Percentiles rank a stretch among this genome's conserved stretches.
phyloP scores from a whole-genome alignment of 2,113 vertebrate genomes.

The Cettia cetti region DNA sequence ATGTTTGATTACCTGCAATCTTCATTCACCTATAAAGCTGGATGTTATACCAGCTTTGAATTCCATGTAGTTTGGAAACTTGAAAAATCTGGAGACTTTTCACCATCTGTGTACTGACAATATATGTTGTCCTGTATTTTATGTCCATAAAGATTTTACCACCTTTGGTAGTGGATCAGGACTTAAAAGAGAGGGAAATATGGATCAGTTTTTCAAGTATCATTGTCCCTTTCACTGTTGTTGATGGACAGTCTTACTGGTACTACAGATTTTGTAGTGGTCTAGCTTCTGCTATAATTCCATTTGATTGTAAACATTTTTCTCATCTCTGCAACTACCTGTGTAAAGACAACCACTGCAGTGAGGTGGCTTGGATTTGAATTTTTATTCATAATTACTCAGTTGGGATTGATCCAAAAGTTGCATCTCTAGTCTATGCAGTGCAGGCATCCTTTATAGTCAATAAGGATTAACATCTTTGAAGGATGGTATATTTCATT shows the following conservation, averaged over 20 bases:
- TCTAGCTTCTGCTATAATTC: not conserved
- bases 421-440: not conserved
- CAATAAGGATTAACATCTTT: not conserved
- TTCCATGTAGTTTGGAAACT: not conserved
- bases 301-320: not conserved
- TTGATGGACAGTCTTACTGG: not conserved
- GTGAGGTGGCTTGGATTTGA: not conserved
- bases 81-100: not conserved
- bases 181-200: not conserved
- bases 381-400: not conserved
- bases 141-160: not conserved
- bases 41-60: not conserved
- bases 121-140: not conserved
- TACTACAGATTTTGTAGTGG: not conserved
- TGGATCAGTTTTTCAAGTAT: not conserved
- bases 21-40: not conserved
- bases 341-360: not conserved
- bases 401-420: not conserved
- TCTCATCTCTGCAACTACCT: not conserved
- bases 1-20: not conserved
- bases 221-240: not conserved
- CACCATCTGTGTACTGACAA: not conserved
- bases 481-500: not conserved
- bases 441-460: not conserved
- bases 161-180: not conserved